Evolutionary conservation across 1,140 invertebrate genomes (phyloP), one percentile per base, ranked within the genome.

Genomic region (Chironomus striatipennis): DNA sequence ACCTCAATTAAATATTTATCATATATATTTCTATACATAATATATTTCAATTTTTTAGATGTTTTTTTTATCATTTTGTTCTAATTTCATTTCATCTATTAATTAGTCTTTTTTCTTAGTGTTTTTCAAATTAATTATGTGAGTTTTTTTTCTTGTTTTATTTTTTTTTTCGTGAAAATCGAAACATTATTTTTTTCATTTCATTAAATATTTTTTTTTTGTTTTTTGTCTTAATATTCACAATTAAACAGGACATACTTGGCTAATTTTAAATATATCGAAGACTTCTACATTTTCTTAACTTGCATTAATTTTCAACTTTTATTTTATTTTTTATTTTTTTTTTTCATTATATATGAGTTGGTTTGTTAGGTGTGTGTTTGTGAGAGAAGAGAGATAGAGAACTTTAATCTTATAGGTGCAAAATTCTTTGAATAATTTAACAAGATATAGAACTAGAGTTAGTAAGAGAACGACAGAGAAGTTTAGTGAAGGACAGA

Each of bases 81-180:
- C 47, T 57, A 57, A 57, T 57, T 57, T 57, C 47, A 34, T 57
- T 57, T 57, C 47, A 34, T 57, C 47, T 57, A 57, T 57, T 57
- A 57, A 57, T 57, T 57, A 57, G 47, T 57, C 47, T 57, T 57
- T 57, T 57, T 57, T 57, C 47, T 57, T 57, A 57, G 47, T 57
- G 47, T 57, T 57, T 57, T 57, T 57, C 47, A 57, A 57, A 57
- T 57, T 57, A 57, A 57, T 57, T 57, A 57, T 12, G 47, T 57
- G 47, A 57, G 47, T 57, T 57, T 57, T 57, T 47, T 57, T 34
- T 57, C 47, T 57, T 57, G 12, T 57, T 57, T 47, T 47, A 12
- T 12, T 47, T 47, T 47, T 15, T n/a, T 57, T 57, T 57, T 57
- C 47, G 47, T 57, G 47, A 57, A 57, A 57, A 57, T 57, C 47